Evolutionary conservation across 53 echinoderm and acorn worm species (phyloP), one percentile per base, ranked within the genome.

Genomic region (Holothuria leucospilota): DNA sequence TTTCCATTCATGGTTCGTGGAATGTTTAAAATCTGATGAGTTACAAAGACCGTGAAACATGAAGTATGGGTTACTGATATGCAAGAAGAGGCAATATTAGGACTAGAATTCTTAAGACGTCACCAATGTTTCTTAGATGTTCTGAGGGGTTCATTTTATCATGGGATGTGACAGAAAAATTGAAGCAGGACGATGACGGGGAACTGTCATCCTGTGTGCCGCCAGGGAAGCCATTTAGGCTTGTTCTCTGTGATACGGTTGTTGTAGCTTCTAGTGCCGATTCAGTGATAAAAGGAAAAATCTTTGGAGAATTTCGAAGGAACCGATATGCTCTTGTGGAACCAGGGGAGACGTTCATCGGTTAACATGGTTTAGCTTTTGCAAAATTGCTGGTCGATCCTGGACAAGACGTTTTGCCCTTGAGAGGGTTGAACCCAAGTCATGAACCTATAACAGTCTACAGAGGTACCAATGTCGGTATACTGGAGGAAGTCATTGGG

Each of bases 51-150:
- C 0, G 60, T 86, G 20, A 27, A 71, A 39, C 86, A 86, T 74
- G 72, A 86, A 39, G 62, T 86, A 34, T 86, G 86, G 86, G 86
- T 86, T 53, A 73, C 86, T 16, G 61, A 72, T 21, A 72, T 62
- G 11, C 60, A 38, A 16, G 72, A 11, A 71, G 52, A 70, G 28
- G 86, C 71, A 3, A 28, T 86, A 29, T 34, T 86, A 29, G 74
- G 86, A 56, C 34, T 72, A 13, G 86, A 86, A 25, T 86, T 72
- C 59, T 29, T 86, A 59, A 28, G 51, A 21, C 51, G n/a, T n/a
- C n/a, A n/a, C n/a, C n/a, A n/a, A n/a, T n/a, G n/a, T n/a, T n/a
- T n/a, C n/a, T n/a, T n/a, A n/a, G n/a, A n/a, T n/a, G n/a, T n/a
- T n/a, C n/a, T n/a, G n/a, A n/a, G 56, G 25, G 59, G 71, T 29